phyloP scores from a whole-genome alignment of 2,113 vertebrate species.

The Rana temporaria region DNA sequence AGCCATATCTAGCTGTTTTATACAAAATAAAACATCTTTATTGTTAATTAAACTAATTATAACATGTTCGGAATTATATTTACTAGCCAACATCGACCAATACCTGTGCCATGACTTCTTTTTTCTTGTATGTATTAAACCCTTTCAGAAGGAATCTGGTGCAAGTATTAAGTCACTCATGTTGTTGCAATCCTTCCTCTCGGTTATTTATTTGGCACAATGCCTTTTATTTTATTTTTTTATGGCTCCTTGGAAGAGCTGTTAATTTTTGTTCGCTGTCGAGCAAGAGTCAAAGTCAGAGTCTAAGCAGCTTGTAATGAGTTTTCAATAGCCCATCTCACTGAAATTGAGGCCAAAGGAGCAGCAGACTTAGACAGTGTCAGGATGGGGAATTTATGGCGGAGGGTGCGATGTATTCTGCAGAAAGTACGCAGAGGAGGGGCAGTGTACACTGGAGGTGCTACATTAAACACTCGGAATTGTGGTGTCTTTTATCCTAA shows the following conservation, averaged over 20 bases:
- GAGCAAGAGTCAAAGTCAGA: conserved; percentile 87
- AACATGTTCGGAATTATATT: no score
- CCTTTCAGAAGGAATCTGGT: no score
- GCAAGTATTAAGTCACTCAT: conserved; percentile 73
- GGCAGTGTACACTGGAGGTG: conserved; percentile 55
- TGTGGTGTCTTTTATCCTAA: conserved; percentile 61
- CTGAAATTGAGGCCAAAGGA: conserved; percentile 89
- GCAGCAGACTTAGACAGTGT: conserved; percentile 79
- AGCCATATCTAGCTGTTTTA: no score
- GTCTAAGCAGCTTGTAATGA: conserved; percentile 90
- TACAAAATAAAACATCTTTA: no score
- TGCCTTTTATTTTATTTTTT: conserved; percentile 66
- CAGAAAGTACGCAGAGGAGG: conserved; percentile 63
- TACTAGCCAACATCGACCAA: no score
- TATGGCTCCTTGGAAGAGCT: conserved; percentile 79
- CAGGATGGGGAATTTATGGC: conserved; percentile 80
- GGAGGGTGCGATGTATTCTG: conserved; percentile 62
- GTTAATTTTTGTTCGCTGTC: conserved; percentile 84
- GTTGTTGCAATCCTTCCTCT: conserved; percentile 64
- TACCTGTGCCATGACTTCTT: no score
- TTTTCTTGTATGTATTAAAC: no score
- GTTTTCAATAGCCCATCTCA: conserved; percentile 88
- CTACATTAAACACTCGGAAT: conserved; percentile 60
- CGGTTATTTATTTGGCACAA: conserved; percentile 72
- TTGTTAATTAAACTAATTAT: no score